phyloP scores from a whole-genome alignment of 2,888 invertebrate species.

The Tribolium freemani region DNA sequence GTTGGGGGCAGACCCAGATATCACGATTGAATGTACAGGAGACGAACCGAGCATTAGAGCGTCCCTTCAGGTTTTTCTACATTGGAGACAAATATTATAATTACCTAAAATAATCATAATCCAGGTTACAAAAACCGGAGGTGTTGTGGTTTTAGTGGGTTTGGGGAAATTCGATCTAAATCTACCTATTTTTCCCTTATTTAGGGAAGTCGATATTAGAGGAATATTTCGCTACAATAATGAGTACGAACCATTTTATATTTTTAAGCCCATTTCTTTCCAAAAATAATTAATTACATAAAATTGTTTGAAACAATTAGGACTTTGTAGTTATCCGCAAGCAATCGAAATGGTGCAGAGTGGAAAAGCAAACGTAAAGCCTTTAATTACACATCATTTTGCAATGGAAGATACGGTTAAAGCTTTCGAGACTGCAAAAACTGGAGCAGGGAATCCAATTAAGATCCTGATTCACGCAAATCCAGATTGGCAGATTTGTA shows the following conservation, averaged over 20 bases:
- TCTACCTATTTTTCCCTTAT: slow-evolving; percentile 85
- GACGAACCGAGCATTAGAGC: slow-evolving; percentile 82
- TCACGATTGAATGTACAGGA: slow-evolving; percentile 91
- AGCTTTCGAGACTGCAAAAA: slow-evolving; percentile 87
- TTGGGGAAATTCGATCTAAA: slow-evolving; percentile 85
- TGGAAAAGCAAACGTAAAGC: slow-evolving; percentile 84
- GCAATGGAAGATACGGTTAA: slow-evolving; percentile 81
- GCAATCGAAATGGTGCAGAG: slow-evolving; percentile 84
- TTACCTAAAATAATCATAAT: neutral
- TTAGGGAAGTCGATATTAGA: slow-evolving; percentile 91
- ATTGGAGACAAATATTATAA: neutral
- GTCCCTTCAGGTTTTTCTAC: slow-evolving; percentile 75
- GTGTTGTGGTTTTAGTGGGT: slow-evolving; percentile 89
- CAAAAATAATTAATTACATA: neutral
- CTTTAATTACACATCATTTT: slow-evolving; percentile 89
- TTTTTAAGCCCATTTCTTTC: neutral
- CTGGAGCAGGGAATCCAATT: slow-evolving; percentile 80
- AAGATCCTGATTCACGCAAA: slow-evolving; percentile 90
- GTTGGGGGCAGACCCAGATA: slow-evolving; percentile 77
- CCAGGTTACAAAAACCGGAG: slow-evolving; percentile 90
- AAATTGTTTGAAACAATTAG: neutral
- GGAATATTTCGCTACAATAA: slow-evolving; percentile 96
- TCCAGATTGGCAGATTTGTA: slow-evolving; percentile 59
- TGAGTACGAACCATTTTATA: slow-evolving; percentile 75
- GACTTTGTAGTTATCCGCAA: slow-evolving; percentile 78